These are phyloP conservation scores for Atta cephalotes DNA, from an alignment of 1,140 invertebrate species.

Conservation along the genomic window DNA sequence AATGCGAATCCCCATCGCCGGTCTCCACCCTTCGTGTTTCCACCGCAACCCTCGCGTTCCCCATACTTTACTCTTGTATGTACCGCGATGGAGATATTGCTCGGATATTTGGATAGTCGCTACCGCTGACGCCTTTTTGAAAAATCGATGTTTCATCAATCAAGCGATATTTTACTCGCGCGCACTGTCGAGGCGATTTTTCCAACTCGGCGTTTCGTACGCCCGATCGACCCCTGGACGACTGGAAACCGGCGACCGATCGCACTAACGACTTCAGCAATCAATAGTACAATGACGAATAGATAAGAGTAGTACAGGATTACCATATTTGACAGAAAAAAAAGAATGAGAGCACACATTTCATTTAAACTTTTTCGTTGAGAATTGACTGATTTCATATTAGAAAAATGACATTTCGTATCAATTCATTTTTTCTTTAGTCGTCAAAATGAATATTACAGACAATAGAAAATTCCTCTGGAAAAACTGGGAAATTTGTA, in stretches of 20 bases:
- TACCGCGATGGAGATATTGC: slow-evolving; percentile 51
- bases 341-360: not conserved
- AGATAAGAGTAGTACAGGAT: slow-evolving; percentile 43
- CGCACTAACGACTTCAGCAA: slow-evolving; percentile 51
- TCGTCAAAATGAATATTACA: not conserved
- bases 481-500: not conserved
- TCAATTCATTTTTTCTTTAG: not conserved
- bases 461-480: not conserved
- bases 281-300: slow-evolving; percentile 48
- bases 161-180: slow-evolving; percentile 55
- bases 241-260: slow-evolving; percentile 43
- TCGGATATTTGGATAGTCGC: slow-evolving; percentile 42
- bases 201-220: slow-evolving; percentile 32
- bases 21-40: slow-evolving; percentile 53
- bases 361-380: not conserved
- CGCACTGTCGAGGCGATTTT: slow-evolving; percentile 35
- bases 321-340: slow-evolving; percentile 27
- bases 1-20: slow-evolving; percentile 63
- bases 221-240: slow-evolving; percentile 36
- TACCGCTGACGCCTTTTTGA: slow-evolving; percentile 52
- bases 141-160: slow-evolving; percentile 64
- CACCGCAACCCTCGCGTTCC: not conserved
- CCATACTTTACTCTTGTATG: slow-evolving; percentile 33
- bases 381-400: not conserved
- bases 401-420: slow-evolving; percentile 10